Evolutionary conservation across 2,797 vertebrate genomes (phyloP).

Genomic region (Cetoscarus ocellatus): DNA sequence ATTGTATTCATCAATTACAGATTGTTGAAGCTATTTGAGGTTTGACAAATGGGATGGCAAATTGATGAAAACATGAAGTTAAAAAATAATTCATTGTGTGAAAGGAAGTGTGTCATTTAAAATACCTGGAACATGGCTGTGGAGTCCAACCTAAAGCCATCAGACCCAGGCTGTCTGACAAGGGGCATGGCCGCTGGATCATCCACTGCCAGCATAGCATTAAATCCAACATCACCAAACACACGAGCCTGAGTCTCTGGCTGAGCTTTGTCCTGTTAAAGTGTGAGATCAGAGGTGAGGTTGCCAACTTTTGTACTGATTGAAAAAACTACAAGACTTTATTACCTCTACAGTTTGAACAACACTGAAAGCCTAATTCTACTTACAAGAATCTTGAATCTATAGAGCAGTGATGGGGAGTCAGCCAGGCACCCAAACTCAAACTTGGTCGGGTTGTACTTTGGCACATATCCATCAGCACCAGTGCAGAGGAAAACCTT

Average conservation of each 20-base stretch:
- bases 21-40: background rate
- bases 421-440: conserved; percentile 96
- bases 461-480: conserved; percentile 94
- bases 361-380: background rate
- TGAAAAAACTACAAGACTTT: background rate
- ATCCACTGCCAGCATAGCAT: conserved; percentile 89
- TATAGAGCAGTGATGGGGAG: conserved; percentile 90
- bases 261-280: conserved; percentile 91
- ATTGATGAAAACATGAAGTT: background rate
- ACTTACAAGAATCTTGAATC: conserved; percentile 96
- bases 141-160: conserved; percentile 94
- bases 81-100: background rate
- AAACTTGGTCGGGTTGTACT: conserved; percentile 90
- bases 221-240: conserved; percentile 91
- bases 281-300: background rate
- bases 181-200: conserved; percentile 90
- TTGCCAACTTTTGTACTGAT: background rate
- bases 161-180: conserved; percentile 93
- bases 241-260: conserved; percentile 91
- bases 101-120: background rate
- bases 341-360: background rate
- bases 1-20: background rate
- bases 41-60: background rate
- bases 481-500: conserved; percentile 96
- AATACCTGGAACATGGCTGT: conserved; percentile 92